Conservation (phyloP, 2,888 invertebrate species). For the Dolichomitus sp. region DNA sequence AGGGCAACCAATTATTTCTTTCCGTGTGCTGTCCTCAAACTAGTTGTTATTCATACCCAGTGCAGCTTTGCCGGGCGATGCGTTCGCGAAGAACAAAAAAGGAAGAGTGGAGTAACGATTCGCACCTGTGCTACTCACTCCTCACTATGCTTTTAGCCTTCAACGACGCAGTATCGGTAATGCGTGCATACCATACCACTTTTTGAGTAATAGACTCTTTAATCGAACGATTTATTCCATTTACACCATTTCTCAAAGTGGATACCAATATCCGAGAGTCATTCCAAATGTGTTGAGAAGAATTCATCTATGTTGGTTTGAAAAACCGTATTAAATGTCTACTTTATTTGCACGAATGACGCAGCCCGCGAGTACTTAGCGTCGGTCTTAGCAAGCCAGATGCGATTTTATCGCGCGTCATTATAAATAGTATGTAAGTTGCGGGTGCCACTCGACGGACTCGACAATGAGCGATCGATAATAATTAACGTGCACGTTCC, state of each 20-base stretch:
- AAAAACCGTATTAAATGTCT: slow-evolving; percentile 24
- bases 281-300: not conserved
- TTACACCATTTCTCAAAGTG: not conserved
- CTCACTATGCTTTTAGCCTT: not conserved
- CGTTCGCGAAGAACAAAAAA: slow-evolving; percentile 15
- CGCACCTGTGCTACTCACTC: not conserved
- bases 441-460: slow-evolving; percentile 3
- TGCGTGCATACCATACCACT: not conserved
- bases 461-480: slow-evolving; percentile 33
- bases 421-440: slow-evolving; percentile 34
- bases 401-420: slow-evolving; percentile 47
- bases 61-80: slow-evolving; percentile 24
- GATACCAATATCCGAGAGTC: not conserved
- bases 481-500: slow-evolving; percentile 33
- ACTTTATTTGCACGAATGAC: slow-evolving; percentile 25
- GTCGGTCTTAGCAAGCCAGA: slow-evolving; percentile 11
- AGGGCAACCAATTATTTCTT: no score
- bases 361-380: slow-evolving; percentile 15
- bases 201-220: not conserved
- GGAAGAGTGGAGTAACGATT: slow-evolving; percentile 1
- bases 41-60: slow-evolving; percentile 54
- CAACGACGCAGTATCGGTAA: not conserved
- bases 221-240: slow-evolving; percentile 5
- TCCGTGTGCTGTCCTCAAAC: slow-evolving; percentile 19
- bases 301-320: not conserved